A percentile compares a stretch with the other conserved stretches of the same genome.
Conservation (phyloP, 2,797 vertebrate genomes). For the Falco novaeseelandiae region DNA sequence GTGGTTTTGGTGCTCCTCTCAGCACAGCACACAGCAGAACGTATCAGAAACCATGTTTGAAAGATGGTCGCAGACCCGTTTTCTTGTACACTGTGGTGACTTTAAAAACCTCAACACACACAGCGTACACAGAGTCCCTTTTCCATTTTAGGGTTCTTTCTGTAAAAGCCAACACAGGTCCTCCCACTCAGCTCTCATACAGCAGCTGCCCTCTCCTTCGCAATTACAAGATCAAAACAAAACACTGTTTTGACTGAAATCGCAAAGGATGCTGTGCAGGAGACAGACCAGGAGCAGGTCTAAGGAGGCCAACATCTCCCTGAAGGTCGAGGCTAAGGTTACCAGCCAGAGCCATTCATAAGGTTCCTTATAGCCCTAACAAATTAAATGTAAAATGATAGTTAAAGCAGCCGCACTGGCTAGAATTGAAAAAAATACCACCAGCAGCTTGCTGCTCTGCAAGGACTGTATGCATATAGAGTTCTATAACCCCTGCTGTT, state of each 20-base stretch:
- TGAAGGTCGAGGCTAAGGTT: constrained; percentile 75
- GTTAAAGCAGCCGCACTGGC: background rate
- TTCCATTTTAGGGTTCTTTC: constrained; percentile 30
- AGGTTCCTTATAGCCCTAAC: background rate
- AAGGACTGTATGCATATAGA: background rate
- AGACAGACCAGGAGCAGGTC: constrained; percentile 25
- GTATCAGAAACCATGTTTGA: background rate
- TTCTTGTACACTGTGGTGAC: background rate
- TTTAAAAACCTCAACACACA: background rate
- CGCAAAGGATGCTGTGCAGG: constrained; percentile 38
- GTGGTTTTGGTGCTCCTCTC: background rate
- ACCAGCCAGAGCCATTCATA: constrained; percentile 19
- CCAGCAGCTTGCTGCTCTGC: background rate
- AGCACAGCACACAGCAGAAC: background rate
- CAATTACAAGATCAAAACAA: constrained; percentile 47
- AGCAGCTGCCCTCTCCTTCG: constrained; percentile 11
- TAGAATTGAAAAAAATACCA: background rate
- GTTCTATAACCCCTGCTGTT: background rate
- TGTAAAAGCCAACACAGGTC: constrained; percentile 37
- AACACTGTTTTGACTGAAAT: constrained; percentile 65
- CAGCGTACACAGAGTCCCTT: background rate
- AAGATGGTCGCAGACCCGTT: background rate
- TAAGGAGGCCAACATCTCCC: constrained; percentile 25
- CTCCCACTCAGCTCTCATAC: constrained; percentile 27
- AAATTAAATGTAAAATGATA: background rate